A percentile compares a stretch with the other conserved stretches of the same genome.
These are phyloP conservation scores for Acronicta alni DNA, from an alignment of 2,888 invertebrate genomes.

Conservation along the genomic window DNA sequence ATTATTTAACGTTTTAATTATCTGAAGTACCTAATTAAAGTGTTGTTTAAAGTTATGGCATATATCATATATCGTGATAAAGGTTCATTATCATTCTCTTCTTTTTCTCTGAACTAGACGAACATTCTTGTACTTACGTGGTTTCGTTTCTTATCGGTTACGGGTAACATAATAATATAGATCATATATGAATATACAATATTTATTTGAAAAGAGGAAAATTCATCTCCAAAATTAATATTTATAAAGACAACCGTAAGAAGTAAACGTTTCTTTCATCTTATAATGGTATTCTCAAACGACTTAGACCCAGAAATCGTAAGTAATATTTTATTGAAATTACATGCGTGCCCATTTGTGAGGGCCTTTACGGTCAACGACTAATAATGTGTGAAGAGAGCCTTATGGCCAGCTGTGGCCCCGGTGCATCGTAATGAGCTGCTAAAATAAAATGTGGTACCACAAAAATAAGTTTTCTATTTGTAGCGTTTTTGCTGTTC, in stretches of 20 bases:
- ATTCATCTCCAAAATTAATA: too few species aligned
- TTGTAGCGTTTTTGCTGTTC: too few species aligned
- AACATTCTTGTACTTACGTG: too few species aligned
- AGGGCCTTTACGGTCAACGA: slow-evolving; percentile 6
- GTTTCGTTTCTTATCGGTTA: too few species aligned
- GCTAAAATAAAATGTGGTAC: slow-evolving; percentile 1
- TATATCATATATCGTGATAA: slow-evolving; percentile 3
- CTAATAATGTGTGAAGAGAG: slow-evolving; percentile 9
- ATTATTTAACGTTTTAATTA: not conserved
- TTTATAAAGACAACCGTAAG: too few species aligned
- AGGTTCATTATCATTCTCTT: too few species aligned
- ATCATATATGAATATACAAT: too few species aligned
- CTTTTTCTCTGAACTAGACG: too few species aligned
- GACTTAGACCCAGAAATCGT: not conserved
- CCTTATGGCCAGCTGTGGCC: not conserved
- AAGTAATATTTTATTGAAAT: slow-evolving; percentile 17
- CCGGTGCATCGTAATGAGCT: slow-evolving; percentile 5
- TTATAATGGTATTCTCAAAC: not conserved
- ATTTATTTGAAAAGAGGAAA: too few species aligned
- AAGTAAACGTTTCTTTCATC: too few species aligned
- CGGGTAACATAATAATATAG: too few species aligned
- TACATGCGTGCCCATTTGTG: not conserved
- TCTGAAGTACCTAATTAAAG: slow-evolving; percentile 9
- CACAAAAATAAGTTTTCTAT: not conserved
- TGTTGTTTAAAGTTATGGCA: slow-evolving; percentile 25